Evolutionary conservation across 1,140 invertebrate species (phyloP).

Genomic region (Drosophila cardini): DNA sequence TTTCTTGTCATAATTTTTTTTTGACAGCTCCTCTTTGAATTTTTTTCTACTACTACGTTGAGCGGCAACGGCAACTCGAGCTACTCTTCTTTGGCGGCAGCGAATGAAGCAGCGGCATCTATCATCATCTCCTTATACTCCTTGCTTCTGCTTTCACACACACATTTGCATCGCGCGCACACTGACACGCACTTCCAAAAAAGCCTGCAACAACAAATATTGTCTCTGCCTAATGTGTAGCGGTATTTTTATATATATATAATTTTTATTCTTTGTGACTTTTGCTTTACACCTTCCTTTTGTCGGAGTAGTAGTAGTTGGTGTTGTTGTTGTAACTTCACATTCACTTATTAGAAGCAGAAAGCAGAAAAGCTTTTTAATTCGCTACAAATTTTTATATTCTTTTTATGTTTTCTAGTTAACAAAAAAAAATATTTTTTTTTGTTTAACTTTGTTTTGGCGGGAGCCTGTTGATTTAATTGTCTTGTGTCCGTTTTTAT

Average conservation of each 20-base stretch:
- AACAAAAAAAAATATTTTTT: background rate
- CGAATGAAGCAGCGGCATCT: conserved; percentile 26
- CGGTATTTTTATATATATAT: conserved; percentile 6
- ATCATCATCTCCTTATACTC: conserved; percentile 13
- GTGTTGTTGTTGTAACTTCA: conserved; percentile 15
- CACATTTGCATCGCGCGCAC: conserved; percentile 7
- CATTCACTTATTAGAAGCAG: conserved; percentile 9
- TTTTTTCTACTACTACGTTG: no score
- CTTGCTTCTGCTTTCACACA: conserved; percentile 29
- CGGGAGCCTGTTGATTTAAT: background rate
- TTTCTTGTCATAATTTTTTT: background rate
- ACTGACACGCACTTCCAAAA: background rate
- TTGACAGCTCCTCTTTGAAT: no score
- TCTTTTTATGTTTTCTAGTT: background rate
- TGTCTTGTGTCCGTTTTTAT: conserved; percentile 3
- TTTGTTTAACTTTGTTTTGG: background rate
- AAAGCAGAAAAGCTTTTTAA: background rate
- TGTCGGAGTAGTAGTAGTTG: background rate
- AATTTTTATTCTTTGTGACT: conserved; percentile 18
- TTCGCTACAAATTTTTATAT: background rate
- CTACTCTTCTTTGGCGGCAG: conserved; percentile 23
- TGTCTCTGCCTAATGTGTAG: conserved; percentile 3
- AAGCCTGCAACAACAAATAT: conserved; percentile 6
- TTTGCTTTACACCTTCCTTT: background rate
- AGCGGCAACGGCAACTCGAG: background rate